phyloP scores from a whole-genome alignment of 2,797 vertebrate species.

The Antennarius maculatus region DNA sequence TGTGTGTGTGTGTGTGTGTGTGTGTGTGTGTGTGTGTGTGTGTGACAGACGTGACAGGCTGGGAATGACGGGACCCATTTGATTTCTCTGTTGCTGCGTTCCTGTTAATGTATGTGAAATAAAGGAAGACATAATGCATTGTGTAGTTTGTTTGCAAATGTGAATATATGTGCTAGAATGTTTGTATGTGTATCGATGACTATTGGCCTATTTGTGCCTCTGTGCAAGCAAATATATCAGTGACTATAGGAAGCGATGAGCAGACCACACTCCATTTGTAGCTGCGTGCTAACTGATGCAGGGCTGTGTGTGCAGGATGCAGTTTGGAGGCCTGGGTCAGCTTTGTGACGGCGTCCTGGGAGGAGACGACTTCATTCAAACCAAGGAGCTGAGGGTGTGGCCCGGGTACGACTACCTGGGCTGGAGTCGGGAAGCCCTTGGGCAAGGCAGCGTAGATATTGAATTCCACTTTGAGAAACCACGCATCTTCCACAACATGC shows the following conservation, averaged over 20 bases:
- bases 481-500: conserved; percentile 82
- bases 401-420: conserved; percentile 94
- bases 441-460: conserved; percentile 85
- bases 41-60: conserved; percentile 36
- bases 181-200: conserved; percentile 15
- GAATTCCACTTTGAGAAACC: conserved; percentile 91
- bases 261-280: neutral
- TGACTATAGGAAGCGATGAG: neutral
- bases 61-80: conserved; percentile 36
- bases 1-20: conserved; percentile 1
- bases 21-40: neutral
- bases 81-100: conserved; percentile 40
- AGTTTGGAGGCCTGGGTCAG: conserved; percentile 92
- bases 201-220: conserved; percentile 12
- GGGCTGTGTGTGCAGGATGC: conserved; percentile 75
- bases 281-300: neutral
- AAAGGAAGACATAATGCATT: neutral
- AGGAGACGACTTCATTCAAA: conserved; percentile 89
- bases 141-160: neutral
- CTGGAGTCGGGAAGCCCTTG: conserved; percentile 86
- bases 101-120: conserved; percentile 1
- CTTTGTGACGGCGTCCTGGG: conserved; percentile 90
- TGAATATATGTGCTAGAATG: neutral
- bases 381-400: conserved; percentile 92
- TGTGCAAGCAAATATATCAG: conserved; percentile 14